Evolutionary conservation across 2,797 vertebrate genomes (phyloP).

Genomic region (Molossus molossus): DNA sequence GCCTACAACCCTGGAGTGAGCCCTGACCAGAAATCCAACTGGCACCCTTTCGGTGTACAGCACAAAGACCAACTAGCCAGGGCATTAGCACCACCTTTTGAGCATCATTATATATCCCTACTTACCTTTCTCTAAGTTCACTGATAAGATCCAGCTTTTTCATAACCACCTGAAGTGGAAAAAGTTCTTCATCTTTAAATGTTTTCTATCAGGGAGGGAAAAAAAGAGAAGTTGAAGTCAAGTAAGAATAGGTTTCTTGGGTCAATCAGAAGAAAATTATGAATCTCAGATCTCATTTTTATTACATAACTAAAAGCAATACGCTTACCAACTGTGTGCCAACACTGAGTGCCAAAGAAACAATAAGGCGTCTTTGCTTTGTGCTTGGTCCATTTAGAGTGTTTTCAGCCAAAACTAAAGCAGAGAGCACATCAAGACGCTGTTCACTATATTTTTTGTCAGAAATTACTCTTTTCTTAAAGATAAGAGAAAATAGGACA

Average conservation of each 20-base stretch:
- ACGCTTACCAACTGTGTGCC: constrained; percentile 96
- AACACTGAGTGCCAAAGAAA: constrained; percentile 96
- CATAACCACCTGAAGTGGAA: constrained; percentile 96
- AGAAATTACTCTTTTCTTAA: constrained; percentile 98
- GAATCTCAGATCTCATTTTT: background rate
- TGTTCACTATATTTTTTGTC: constrained; percentile 99
- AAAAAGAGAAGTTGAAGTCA: constrained; percentile 1
- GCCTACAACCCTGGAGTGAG: background rate
- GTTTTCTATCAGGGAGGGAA: constrained; percentile 93
- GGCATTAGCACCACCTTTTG: background rate
- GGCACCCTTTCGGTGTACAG: background rate
- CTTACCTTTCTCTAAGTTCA: constrained; percentile 96
- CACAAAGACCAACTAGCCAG: background rate
- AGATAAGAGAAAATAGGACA: constrained; percentile 75
- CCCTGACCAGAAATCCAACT: background rate
- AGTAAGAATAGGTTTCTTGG: background rate
- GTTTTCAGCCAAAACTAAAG: constrained; percentile 97
- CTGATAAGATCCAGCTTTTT: constrained; percentile 98
- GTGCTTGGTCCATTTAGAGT: constrained; percentile 97
- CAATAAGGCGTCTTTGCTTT: constrained; percentile 95
- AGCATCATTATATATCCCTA: background rate
- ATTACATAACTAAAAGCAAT: background rate
- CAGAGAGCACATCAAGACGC: constrained; percentile 97
- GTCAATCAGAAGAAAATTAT: background rate
- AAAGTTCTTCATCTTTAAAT: constrained; percentile 98